Percentiles rank a stretch among this genome's conserved stretches.
These are phyloP conservation scores for Brachyhypopomus occidentalis DNA, from an alignment of 2,113 vertebrate genomes.

Conservation along the genomic window DNA sequence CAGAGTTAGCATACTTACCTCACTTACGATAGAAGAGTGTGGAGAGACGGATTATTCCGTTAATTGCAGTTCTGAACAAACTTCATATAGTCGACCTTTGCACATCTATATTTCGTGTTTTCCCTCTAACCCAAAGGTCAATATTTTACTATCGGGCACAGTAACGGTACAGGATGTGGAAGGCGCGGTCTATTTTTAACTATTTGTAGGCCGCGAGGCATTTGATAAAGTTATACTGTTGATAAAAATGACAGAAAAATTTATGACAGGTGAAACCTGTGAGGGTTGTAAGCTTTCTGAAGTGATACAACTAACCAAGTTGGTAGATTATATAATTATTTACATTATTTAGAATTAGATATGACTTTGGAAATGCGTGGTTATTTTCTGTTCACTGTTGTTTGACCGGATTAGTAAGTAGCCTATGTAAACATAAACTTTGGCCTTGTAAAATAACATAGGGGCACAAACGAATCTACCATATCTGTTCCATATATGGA, in stretches of 20 bases:
- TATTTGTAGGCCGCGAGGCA: not conserved
- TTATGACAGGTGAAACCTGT: not conserved
- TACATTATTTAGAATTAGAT: no score
- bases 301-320: not conserved
- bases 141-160: not conserved
- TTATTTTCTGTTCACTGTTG: not conserved
- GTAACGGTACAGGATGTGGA: slow-evolving; percentile 52
- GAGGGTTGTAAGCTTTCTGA: not conserved
- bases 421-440: not conserved
- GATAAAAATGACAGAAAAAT: no score
- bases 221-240: no score
- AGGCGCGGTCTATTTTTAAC: slow-evolving; percentile 54
- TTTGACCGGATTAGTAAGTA: not conserved
- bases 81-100: slow-evolving; percentile 17
- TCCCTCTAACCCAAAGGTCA: slow-evolving; percentile 48
- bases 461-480: not conserved
- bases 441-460: slow-evolving; percentile 5
- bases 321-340: no score
- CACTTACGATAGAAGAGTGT: not conserved
- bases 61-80: not conserved
- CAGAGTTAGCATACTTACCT: slow-evolving; percentile 9
- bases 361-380: not conserved
- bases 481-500: no score
- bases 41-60: not conserved
- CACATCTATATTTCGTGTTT: slow-evolving; percentile 22